A percentile compares a stretch with the other conserved stretches of the same genome.
Evolutionary conservation across 2,797 vertebrate species (phyloP).

Genomic region (Brachyalestes nurse): DNA sequence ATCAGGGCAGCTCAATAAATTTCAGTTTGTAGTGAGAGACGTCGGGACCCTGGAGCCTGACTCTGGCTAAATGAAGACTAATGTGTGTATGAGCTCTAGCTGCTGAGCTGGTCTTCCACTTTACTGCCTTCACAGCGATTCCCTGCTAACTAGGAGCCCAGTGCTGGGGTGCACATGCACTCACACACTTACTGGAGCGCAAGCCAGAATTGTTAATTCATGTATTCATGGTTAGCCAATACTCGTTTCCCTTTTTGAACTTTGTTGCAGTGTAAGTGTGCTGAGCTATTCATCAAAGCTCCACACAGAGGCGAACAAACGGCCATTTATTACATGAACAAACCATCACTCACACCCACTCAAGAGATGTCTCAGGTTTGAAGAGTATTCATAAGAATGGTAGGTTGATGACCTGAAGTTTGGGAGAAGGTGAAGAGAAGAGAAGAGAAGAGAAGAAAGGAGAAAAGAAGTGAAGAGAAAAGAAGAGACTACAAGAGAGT

Average conservation of each 20-base stretch:
- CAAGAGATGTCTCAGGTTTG: background rate
- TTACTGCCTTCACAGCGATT: constrained; percentile 54
- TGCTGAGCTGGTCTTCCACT: constrained; percentile 78
- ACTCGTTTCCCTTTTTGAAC: constrained; percentile 72
- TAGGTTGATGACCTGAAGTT: no score
- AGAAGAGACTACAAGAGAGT: no score
- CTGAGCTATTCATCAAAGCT: constrained; percentile 70
- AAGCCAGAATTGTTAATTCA: constrained; percentile 70
- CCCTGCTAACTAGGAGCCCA: constrained; percentile 63
- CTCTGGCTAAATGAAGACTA: constrained; percentile 83
- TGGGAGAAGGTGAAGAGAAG: background rate
- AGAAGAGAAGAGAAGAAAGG: background rate
- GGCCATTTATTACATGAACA: constrained; percentile 57
- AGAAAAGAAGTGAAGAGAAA: background rate
- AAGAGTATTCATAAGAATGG: background rate
- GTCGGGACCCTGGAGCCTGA: constrained; percentile 77
- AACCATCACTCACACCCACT: constrained; percentile 64
- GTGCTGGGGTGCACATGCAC: constrained; percentile 71
- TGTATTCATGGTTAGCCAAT: constrained; percentile 69
- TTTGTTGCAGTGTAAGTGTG: constrained; percentile 68
- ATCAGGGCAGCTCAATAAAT: constrained; percentile 79
- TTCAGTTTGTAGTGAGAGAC: constrained; percentile 82
- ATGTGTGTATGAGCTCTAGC: constrained; percentile 72
- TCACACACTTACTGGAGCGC: background rate
- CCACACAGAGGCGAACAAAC: constrained; percentile 55